These are phyloP conservation scores for Amblyjoppa fuscipennis DNA, from an alignment of 2,888 invertebrate species.

Conservation along the genomic window DNA sequence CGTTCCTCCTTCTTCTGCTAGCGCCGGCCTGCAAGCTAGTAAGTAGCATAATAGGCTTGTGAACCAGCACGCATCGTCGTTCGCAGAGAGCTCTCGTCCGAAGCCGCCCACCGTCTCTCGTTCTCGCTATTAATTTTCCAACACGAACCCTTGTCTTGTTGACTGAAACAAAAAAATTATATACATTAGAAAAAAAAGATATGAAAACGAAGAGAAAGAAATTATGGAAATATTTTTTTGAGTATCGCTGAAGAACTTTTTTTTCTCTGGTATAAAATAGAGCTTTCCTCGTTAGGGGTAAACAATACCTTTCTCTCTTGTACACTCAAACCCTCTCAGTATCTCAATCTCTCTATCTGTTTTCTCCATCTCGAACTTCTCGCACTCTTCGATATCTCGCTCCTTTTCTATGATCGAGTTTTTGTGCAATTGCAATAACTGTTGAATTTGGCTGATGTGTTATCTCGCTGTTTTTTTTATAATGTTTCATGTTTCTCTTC, in stretches of 20 bases:
- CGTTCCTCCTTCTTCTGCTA: conserved; percentile 71
- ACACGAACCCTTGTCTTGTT: neutral
- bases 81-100: conserved; percentile 19
- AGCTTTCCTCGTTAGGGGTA: conserved; percentile 60
- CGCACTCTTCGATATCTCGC: conserved; percentile 30
- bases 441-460: conserved; percentile 46
- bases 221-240: neutral
- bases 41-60: conserved; percentile 81
- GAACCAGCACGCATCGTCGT: conserved; percentile 53
- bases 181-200: neutral
- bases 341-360: conserved; percentile 16
- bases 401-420: conserved; percentile 19
- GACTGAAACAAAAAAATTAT: neutral
- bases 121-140: conserved; percentile 1
- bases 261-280: conserved; percentile 15
- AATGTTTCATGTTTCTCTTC: neutral
- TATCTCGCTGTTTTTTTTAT: conserved; percentile 47
- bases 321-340: conserved; percentile 1
- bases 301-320: neutral
- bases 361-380: conserved; percentile 28
- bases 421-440: conserved; percentile 8
- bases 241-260: neutral
- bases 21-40: conserved; percentile 83
- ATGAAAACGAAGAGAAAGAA: too few species aligned
- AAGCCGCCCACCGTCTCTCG: conserved; percentile 36